These are phyloP conservation scores for Sepioteuthis lessoniana DNA, from an alignment of 2,888 invertebrate genomes.

Conservation along the genomic window DNA sequence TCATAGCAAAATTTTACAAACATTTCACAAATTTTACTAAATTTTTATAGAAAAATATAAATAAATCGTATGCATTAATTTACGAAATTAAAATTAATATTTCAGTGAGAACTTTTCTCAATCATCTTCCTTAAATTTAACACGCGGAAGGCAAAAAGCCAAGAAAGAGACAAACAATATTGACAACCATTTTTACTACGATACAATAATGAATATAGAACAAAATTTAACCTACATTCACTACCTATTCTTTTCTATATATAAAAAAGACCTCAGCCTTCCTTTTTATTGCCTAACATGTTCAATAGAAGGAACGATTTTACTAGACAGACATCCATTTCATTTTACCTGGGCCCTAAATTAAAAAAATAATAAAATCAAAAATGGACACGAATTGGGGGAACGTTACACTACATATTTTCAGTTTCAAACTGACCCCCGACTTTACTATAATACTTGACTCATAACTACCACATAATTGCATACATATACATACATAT, in stretches of 20 bases:
- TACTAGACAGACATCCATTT: neutral
- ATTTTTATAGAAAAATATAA: no score
- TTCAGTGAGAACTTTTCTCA: no score
- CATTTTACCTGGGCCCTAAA: neutral
- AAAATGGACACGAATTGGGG: neutral
- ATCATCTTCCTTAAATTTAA: neutral
- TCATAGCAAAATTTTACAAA: no score
- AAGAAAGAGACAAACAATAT: neutral
- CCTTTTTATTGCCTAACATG: neutral
- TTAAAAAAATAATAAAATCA: neutral
- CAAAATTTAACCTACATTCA: no score
- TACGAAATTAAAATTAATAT: no score
- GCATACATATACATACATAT: neutral
- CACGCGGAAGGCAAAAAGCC: conserved; percentile 23
- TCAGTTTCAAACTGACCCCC: neutral
- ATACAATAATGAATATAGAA: neutral
- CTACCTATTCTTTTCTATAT: no score
- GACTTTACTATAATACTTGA: neutral
- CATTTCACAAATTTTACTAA: no score
- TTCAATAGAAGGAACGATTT: neutral
- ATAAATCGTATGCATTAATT: no score
- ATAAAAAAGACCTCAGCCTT: neutral
- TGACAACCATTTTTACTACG: neutral
- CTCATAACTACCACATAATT: neutral
- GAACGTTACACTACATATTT: neutral